These are phyloP conservation scores for Lamprologus tigripictilis DNA, from an alignment of 2,113 vertebrate genomes.

Conservation along the genomic window DNA sequence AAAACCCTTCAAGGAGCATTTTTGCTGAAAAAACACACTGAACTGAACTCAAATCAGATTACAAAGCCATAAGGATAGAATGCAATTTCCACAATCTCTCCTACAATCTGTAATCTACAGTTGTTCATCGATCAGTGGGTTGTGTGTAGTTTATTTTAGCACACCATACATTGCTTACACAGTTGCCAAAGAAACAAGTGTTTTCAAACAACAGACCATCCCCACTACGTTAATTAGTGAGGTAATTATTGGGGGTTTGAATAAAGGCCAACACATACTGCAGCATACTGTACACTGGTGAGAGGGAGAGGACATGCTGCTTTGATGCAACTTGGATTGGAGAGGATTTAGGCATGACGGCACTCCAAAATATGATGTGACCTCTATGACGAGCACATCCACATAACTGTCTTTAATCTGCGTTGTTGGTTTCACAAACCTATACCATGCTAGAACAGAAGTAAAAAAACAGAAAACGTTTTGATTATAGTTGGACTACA, in stretches of 20 bases:
- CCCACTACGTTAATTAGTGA: neutral
- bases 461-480: neutral
- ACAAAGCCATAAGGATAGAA: neutral
- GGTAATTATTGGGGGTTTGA: slow-evolving; percentile 44
- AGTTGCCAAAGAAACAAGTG: slow-evolving; percentile 49
- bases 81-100: slow-evolving; percentile 15
- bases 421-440: neutral
- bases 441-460: neutral
- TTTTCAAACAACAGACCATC: slow-evolving; percentile 36
- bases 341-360: slow-evolving; percentile 12
- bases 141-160: neutral
- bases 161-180: neutral
- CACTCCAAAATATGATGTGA: slow-evolving; percentile 33
- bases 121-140: neutral
- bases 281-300: neutral
- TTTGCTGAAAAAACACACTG: neutral
- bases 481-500: neutral
- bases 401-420: slow-evolving; percentile 19
- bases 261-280: slow-evolving; percentile 4
- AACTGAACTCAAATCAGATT: slow-evolving; percentile 3
- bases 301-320: neutral
- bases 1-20: neutral
- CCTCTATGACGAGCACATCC: neutral
- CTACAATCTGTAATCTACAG: slow-evolving; percentile 1
- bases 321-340: slow-evolving; percentile 37